Base-by-base conservation (phyloP, 2,888 invertebrate genomes). In the Pegoplata infirma region DNA sequence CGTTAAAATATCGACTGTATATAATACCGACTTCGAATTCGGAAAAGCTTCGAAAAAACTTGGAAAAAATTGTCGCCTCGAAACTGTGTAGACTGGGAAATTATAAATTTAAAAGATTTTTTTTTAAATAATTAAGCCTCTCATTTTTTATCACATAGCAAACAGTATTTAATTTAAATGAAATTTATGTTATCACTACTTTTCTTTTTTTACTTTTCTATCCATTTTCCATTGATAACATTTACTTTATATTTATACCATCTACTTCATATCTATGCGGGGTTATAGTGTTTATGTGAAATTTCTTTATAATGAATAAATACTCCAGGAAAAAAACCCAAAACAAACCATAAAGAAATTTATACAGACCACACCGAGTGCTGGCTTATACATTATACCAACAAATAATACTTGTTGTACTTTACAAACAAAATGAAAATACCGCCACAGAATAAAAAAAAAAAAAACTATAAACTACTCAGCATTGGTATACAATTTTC, bases 251-350 rank as follows among this genome's bases (percentile, higher is more conserved):
- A 5, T 40, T n/a, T 40, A n/a, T n/a, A n/a, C 8, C 36, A 40
- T 40, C 36, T n/a, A 4, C 36, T n/a, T n/a, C 75, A 55, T 76
- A 80, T 79, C 80, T 76, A 76, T 79, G 73, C 67, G 56, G 63
- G 64, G 68, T 79, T 81, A 80, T 74, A 74, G 79, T 63, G 69
- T 80, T 81, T 81, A 73, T 78, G 66, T 76, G 58, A 77, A 73
- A 76, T 76, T 76, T 69, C 58, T 68, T 77, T 61, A 64, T 74
- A 74, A 76, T 77, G 69, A 80, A 73, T 36, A 64, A 63, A 64
- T 32, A 51, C 40, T 53, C 51, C n/a, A n/a, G 1, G 10, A 56
- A 47, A 12, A 47, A 64, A 40, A 51, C 25, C 36, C 46, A 46
- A 64, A 58, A 66, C 16, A 74, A 36, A 66, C 63, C 47, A 72